Evolutionary conservation across 2,797 vertebrate genomes (phyloP).

Genomic region (Bryconaethiops microstoma): DNA sequence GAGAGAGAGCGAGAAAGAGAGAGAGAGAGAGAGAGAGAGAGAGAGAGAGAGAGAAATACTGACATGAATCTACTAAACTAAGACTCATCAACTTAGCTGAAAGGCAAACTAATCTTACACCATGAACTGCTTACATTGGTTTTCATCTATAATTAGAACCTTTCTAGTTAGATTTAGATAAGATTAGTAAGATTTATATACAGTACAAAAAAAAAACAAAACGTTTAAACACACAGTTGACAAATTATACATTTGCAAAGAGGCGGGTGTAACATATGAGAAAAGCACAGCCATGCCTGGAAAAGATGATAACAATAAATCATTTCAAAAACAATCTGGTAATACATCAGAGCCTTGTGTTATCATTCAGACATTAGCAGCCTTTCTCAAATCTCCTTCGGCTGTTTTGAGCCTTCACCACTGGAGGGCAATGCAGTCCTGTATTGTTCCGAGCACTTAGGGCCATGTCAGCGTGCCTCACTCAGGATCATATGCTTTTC

Average conservation of each 20-base stretch:
- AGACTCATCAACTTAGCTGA: slow-evolving; percentile 5
- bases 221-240: neutral
- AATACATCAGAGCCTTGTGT: slow-evolving; percentile 6
- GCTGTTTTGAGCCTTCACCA: slow-evolving; percentile 43
- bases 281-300: slow-evolving; percentile 34
- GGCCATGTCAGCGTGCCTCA: slow-evolving; percentile 73
- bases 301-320: slow-evolving; percentile 23
- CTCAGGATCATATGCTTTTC: slow-evolving; percentile 76
- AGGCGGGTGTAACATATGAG: slow-evolving; percentile 21
- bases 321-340: slow-evolving; percentile 4
- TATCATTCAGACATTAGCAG: slow-evolving; percentile 17
- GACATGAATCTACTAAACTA: slow-evolving; percentile 16
- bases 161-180: neutral
- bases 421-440: slow-evolving; percentile 51
- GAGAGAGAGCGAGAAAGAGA: slow-evolving; percentile 23
- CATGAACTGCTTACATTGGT: neutral
- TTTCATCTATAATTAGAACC: neutral
- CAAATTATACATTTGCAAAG: neutral
- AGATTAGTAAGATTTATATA: neutral
- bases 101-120: slow-evolving; percentile 1
- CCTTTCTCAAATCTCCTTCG: slow-evolving; percentile 11
- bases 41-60: slow-evolving; percentile 23
- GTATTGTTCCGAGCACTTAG: slow-evolving; percentile 26
- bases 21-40: slow-evolving; percentile 27
- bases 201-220: neutral